Conservation (phyloP, 1,140 invertebrate species). For the Brachionus rotundiformis region DNA sequence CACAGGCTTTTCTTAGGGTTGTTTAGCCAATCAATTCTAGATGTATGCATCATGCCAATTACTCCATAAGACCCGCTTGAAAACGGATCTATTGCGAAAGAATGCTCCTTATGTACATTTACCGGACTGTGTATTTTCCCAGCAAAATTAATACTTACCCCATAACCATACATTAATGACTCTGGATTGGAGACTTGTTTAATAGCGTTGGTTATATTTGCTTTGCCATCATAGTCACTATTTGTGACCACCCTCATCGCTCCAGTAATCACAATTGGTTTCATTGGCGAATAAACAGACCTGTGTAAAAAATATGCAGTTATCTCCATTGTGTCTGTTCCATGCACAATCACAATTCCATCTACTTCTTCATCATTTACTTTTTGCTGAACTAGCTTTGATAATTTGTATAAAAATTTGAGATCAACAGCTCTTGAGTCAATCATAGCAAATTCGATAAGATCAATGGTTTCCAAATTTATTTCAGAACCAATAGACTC, state of each 20-base stretch:
- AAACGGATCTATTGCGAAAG: slow-evolving; percentile 50
- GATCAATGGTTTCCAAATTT: slow-evolving; percentile 43
- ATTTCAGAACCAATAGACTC: slow-evolving; percentile 36
- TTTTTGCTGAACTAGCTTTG: slow-evolving; percentile 46
- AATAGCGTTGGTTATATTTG: slow-evolving; percentile 48
- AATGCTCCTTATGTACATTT: slow-evolving; percentile 31
- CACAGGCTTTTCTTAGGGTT: slow-evolving; percentile 35
- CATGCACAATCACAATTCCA: slow-evolving; percentile 46
- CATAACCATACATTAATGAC: background rate
- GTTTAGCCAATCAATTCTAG: slow-evolving; percentile 36
- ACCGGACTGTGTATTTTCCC: slow-evolving; percentile 51
- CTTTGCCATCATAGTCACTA: slow-evolving; percentile 50
- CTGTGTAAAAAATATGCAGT: slow-evolving; percentile 49
- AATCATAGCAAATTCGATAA: slow-evolving; percentile 50
- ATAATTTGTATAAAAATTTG: slow-evolving; percentile 3
- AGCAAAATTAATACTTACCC: slow-evolving; percentile 50
- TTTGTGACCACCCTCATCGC: slow-evolving; percentile 46
- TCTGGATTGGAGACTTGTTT: slow-evolving; percentile 50
- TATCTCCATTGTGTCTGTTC: slow-evolving; percentile 51
- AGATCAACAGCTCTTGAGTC: slow-evolving; percentile 47
- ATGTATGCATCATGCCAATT: slow-evolving; percentile 52
- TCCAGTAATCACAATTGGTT: slow-evolving; percentile 44
- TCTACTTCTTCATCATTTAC: slow-evolving; percentile 34
- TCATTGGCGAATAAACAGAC: background rate
- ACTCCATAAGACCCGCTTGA: slow-evolving; percentile 31